phyloP scores from a whole-genome alignment of 2,888 invertebrate genomes.

The Branchipolynoe longqiensis region DNA sequence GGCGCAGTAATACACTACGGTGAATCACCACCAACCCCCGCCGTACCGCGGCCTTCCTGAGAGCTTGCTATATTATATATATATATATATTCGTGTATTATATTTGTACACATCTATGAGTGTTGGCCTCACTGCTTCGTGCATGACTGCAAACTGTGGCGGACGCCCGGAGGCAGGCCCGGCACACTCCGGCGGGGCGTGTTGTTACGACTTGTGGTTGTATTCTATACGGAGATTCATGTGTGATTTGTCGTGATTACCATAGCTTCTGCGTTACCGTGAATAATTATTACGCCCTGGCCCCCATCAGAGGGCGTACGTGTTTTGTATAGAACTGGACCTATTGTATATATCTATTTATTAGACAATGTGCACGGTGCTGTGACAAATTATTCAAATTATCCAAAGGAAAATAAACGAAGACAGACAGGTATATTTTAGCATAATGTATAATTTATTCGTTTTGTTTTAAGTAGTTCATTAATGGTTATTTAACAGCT shows the following conservation, averaged over 20 bases:
- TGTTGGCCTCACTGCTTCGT: not conserved
- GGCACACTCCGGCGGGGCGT: too few species aligned
- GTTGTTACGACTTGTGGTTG: constrained; percentile 19
- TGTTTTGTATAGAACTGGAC: constrained; percentile 46
- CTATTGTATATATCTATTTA: constrained; percentile 55
- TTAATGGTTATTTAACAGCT: too few species aligned
- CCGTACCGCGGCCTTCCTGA: constrained; percentile 46
- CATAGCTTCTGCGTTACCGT: constrained; percentile 32
- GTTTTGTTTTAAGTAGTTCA: not conserved
- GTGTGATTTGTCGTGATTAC: constrained; percentile 44
- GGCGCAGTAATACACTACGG: not conserved
- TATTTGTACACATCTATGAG: constrained; percentile 28
- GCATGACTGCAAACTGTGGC: not conserved
- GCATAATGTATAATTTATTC: constrained; percentile 5
- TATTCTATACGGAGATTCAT: constrained; percentile 3
- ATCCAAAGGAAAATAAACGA: too few species aligned
- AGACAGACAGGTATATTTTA: constrained; percentile 45
- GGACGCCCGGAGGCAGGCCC: too few species aligned
- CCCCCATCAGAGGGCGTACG: not conserved
- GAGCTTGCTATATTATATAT: constrained; percentile 56
- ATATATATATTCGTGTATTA: constrained; percentile 50
- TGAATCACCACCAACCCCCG: constrained; percentile 11
- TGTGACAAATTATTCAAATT: constrained; percentile 26
- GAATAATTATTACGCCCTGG: not conserved
- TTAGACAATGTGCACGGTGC: constrained; percentile 53